phyloP scores from a whole-genome alignment of 2,113 vertebrate genomes.

The Theropithecus gelada region DNA sequence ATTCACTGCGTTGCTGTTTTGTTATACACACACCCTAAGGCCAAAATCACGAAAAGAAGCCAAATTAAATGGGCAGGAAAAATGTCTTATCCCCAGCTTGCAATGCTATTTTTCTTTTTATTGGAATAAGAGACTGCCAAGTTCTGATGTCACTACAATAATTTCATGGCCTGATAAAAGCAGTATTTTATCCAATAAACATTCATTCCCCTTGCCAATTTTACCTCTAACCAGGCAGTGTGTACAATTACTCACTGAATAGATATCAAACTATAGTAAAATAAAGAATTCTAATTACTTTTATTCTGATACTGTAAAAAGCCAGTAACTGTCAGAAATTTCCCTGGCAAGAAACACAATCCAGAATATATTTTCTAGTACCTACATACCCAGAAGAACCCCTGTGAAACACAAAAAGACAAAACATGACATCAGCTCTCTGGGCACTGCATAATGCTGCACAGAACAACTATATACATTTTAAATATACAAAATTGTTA shows the following conservation, averaged over 20 bases:
- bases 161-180: slow-evolving; percentile 68
- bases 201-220: slow-evolving; percentile 47
- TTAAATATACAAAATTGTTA: slow-evolving; percentile 27
- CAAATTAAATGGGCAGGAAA: slow-evolving; percentile 70
- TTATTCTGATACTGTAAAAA: slow-evolving; percentile 53
- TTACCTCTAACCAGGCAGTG: slow-evolving; percentile 52
- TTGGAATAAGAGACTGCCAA: slow-evolving; percentile 66
- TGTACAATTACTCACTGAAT: slow-evolving; percentile 30
- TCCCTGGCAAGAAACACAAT: slow-evolving; percentile 52
- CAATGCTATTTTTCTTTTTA: slow-evolving; percentile 70
- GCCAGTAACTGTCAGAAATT: slow-evolving; percentile 50
- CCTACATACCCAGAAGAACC: not conserved
- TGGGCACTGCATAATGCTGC: not conserved
- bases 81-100: slow-evolving; percentile 48
- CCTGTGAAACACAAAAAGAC: not conserved
- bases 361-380: not conserved
- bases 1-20: slow-evolving; percentile 57
- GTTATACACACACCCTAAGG: slow-evolving; percentile 20
- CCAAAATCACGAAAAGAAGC: slow-evolving; percentile 61
- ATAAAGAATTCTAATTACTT: slow-evolving; percentile 53
- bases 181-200: slow-evolving; percentile 61
- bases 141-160: slow-evolving; percentile 66
- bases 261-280: slow-evolving; percentile 63
- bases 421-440: slow-evolving; percentile 9
- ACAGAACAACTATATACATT: not conserved